A percentile compares a stretch with the other conserved stretches of the same genome.
Conservation (phyloP, 2,888 invertebrate species). For the Cataglyphis altisquamis region DNA sequence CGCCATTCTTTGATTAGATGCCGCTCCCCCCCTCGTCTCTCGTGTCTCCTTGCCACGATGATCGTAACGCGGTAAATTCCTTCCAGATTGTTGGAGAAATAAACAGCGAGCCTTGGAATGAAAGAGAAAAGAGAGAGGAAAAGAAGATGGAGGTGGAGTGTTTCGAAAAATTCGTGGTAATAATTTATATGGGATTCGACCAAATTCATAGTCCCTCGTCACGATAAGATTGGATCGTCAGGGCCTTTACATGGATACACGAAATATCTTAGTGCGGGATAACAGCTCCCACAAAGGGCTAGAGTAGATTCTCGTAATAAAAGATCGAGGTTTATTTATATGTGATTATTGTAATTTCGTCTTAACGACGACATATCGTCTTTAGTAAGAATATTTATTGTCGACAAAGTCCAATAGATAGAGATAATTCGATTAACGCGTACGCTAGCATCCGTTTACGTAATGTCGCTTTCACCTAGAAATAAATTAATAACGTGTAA, state of each 20-base stretch:
- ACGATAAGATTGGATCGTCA: conserved; percentile 85
- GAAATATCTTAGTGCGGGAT: conserved; percentile 82
- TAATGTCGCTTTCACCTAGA: conserved; percentile 18
- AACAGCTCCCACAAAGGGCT: conserved; percentile 76
- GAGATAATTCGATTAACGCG: conserved; percentile 35
- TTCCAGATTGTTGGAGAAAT: conserved; percentile 66
- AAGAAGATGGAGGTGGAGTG: conserved; percentile 57
- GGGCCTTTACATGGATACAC: conserved; percentile 78
- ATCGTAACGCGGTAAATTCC: conserved; percentile 71
- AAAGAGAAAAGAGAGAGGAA: conserved; percentile 40
- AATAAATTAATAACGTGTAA: conserved; percentile 46
- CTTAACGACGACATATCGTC: background rate
- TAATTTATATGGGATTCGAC: conserved; percentile 83
- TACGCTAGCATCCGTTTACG: background rate
- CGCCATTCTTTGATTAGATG: conserved; percentile 80
- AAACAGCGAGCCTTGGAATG: conserved; percentile 59
- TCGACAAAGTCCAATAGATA: background rate
- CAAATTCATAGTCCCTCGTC: conserved; percentile 71
- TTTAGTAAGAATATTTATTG: background rate
- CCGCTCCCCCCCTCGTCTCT: conserved; percentile 46
- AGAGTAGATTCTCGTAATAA: conserved; percentile 56
- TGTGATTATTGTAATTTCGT: conserved; percentile 44
- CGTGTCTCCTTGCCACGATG: conserved; percentile 15
- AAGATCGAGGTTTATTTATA: conserved; percentile 64
- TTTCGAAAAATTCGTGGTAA: conserved; percentile 84